Base-by-base conservation (phyloP, 2,797 vertebrate genomes). In the Anas capensis region DNA sequence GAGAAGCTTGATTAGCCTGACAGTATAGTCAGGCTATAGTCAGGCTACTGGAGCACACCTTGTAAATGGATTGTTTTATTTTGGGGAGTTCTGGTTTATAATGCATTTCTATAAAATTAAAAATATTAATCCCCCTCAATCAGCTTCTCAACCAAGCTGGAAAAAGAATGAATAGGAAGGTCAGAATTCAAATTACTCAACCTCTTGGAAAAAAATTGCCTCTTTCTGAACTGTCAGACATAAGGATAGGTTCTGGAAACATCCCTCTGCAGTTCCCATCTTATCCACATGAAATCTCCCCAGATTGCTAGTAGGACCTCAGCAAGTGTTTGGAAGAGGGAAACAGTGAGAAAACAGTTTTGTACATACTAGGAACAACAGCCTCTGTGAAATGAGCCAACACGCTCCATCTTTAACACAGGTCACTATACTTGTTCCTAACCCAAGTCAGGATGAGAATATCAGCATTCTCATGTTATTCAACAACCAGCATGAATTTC, bases 401-500 rank as follows among this genome's bases (percentile, higher is more conserved):
- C 60, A 33, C 21, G 3, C 14, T n/a, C 44, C 11, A 1, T 4
- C 5, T 18, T 26, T n/a, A 34, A 54, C 61, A 54, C 20, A 34
- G 11, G 16, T 26, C 65, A 34, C 65, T 11, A 1, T 2, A 10
- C 7, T 60, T 8, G 2, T 17, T 65, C 49, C 33, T 4, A 38
- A 48, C 40, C 26, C 79, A 81, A 49, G 26, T 21, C 29, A 80
- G 6, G 12, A 40, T 16, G 38, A 73, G 20, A 46, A 40, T 21
- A 46, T 14, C 42, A 20, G 11, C 3, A 10, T 27, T 33, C 29
- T 0, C 68, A 6, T 0, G 10, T 44, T 40, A 48, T 11, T 66
- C 42, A 62, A 77, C 60, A 71, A 49, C 7, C 49, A 84, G 31
- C 40, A 71, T 1, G 5, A n/a, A 23, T 8, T 58, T 68, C 44